These are phyloP conservation scores for Lordiphosa collinella DNA, from an alignment of 1,140 invertebrate genomes.

Conservation along the genomic window DNA sequence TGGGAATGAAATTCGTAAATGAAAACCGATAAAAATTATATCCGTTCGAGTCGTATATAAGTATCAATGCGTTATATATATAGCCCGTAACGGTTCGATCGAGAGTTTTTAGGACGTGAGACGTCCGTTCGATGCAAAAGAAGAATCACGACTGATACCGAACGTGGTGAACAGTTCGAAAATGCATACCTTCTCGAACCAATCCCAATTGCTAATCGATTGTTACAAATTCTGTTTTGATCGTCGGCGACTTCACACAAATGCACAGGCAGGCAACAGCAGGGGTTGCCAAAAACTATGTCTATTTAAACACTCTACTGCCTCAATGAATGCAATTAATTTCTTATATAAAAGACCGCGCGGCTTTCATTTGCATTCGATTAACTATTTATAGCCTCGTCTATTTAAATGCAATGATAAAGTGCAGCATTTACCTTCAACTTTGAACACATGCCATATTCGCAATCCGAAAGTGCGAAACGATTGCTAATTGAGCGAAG, in stretches of 20 bases:
- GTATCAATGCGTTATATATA: constrained; percentile 32
- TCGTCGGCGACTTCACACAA: constrained; percentile 25
- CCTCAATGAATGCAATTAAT: constrained; percentile 64
- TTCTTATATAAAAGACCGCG: constrained; percentile 55
- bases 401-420: constrained; percentile 44
- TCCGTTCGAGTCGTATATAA: constrained; percentile 58
- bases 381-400: constrained; percentile 38
- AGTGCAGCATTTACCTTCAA: constrained; percentile 35
- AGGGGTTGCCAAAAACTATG: constrained; percentile 57
- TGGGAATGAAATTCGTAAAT: constrained; percentile 45
- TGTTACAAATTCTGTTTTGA: constrained; percentile 55
- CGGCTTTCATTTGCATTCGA: constrained; percentile 24
- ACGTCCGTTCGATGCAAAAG: constrained; percentile 74
- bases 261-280: constrained; percentile 19
- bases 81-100: constrained; percentile 71
- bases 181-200: constrained; percentile 59
- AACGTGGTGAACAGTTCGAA: constrained; percentile 64
- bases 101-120: constrained; percentile 62
- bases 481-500: constrained; percentile 23
- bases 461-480: constrained; percentile 26
- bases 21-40: constrained; percentile 54
- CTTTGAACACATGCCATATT: constrained; percentile 39
- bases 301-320: constrained; percentile 59
- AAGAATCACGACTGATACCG: constrained; percentile 71
- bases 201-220: constrained; percentile 42